Evolutionary conservation across 2,797 vertebrate genomes (phyloP), one percentile per base, ranked within the genome.

Genomic region (Melanotaenia nigrans): DNA sequence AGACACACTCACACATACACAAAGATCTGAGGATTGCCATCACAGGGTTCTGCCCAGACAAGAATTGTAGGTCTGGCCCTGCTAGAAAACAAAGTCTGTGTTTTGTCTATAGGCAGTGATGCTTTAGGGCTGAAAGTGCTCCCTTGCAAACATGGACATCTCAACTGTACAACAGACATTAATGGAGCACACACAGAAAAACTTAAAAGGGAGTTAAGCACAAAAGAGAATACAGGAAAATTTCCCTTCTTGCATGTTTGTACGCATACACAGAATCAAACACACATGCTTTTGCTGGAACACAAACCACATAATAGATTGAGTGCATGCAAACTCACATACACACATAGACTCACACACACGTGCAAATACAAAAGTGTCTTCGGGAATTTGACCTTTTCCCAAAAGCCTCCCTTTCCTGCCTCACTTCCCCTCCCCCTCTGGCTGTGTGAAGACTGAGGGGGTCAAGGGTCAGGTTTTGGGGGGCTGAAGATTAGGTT

Each of bases 51-150:
- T 91, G 92, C 88, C 88, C 90, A 92, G 89, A 92, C 88, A 91
- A 90, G 92, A 90, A 82, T 90, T 84, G 76, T 89, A 89, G 89
- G 92, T 89, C 88, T 88, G 84, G 79, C 75, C 91, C 85, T 83
- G 91, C 92, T 92, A 92, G 92, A 93, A 87, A 92, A 87, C 87
- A 66, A 89, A 93, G 94, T 95, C 95, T 95, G 93, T 96, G 95
- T 96, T 97, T 96, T 96, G 96, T 96, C 95, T 97, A 94, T 87
- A 86, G 90, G 89, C 87, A 90, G 83, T 60, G 75, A 77, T 83
- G 92, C 95, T 95, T 90, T 89, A 87, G 94, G 81, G 85, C 86
- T 94, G 87, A 94, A 86, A 89, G 87, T 88, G 90, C 91, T 90
- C 91, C 91, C 79, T 84, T 81, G 78, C 84, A 90, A 87, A 65